Base-by-base conservation (phyloP, 2,888 invertebrate genomes). In the Cheilosia pagana region DNA sequence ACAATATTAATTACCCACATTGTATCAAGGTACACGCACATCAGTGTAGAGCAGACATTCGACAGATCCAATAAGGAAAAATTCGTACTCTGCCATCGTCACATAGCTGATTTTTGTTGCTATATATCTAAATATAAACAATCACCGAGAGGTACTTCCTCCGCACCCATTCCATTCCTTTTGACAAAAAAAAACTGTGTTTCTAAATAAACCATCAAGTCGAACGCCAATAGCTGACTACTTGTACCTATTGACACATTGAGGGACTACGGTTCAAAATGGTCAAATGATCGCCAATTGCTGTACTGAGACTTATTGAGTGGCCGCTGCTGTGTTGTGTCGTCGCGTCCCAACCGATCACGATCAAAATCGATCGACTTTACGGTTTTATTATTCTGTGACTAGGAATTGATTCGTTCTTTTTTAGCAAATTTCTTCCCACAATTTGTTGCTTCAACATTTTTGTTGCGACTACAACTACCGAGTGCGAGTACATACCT, bases 211-310 rank as follows among this genome's bases (percentile, higher is more conserved):
- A 83, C 67, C 76, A 41, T 57, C 55, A 65, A 65, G 63, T 23
- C 55, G 39, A 74, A 53, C 41, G 53, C 50, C 75, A 57, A 70
- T 71, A 45, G 57, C 45, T 70, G 63, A 48, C 25, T 67, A 43
- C 71, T 76, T 71, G 75, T 71, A 60, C 81, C 85, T 81, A 85
- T 85, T 81, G 85, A 85, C 85, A 85, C 81, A 85, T 75, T 85
- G 85, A 85, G 70, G 75, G 65, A 76, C 75, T 43, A 39, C 25
- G 57, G 85, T 75, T 85, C 75, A 67, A 70, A 85, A 31, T 71
- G 71, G 85, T 70, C 70, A 79, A 85, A 65, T 75, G 60, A 76
- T 67, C 65, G 41, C 45, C 75, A 70, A 85, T 67, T 28, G 67
- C 50, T 19, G 57, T n/a, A 77, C 31, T 43, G 45, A 68, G 55